Conservation (phyloP, 2,888 invertebrate genomes). For the Pyrochroa serraticornis region DNA sequence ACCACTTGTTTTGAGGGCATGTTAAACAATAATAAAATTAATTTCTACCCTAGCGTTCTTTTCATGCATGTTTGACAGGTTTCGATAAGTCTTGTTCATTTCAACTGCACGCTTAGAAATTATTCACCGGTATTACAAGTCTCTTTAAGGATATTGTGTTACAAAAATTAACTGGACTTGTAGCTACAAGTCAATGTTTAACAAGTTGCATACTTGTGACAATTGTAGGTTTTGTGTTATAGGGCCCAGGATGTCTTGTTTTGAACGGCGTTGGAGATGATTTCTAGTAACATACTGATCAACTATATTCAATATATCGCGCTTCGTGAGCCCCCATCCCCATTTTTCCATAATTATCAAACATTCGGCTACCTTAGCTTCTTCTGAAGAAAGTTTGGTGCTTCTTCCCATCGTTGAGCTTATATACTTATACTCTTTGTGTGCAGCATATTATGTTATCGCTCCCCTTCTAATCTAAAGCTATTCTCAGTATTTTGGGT, state of each 20-base stretch:
- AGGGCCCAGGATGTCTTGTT: conserved; percentile 41
- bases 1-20: too few relatives aligned
- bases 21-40: too few relatives aligned
- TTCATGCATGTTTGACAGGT: too few relatives aligned
- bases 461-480: background rate
- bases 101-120: too few relatives aligned
- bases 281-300: conserved; percentile 38
- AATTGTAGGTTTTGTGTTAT: too few relatives aligned
- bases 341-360: conserved; percentile 7
- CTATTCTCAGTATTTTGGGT: background rate
- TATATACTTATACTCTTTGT: background rate
- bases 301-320: conserved; percentile 43
- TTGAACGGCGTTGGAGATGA: conserved; percentile 42
- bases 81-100: too few relatives aligned
- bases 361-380: background rate
- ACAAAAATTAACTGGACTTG: conserved; percentile 14
- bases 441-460: background rate
- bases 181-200: too few relatives aligned
- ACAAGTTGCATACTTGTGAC: too few relatives aligned
- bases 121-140: too few relatives aligned
- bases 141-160: too few relatives aligned
- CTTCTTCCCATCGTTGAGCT: background rate
- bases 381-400: background rate
- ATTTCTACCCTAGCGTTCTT: too few relatives aligned
- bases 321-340: conserved; percentile 44